Base-by-base conservation (phyloP, 1,140 invertebrate genomes). In the Neodiprion lecontei region DNA sequence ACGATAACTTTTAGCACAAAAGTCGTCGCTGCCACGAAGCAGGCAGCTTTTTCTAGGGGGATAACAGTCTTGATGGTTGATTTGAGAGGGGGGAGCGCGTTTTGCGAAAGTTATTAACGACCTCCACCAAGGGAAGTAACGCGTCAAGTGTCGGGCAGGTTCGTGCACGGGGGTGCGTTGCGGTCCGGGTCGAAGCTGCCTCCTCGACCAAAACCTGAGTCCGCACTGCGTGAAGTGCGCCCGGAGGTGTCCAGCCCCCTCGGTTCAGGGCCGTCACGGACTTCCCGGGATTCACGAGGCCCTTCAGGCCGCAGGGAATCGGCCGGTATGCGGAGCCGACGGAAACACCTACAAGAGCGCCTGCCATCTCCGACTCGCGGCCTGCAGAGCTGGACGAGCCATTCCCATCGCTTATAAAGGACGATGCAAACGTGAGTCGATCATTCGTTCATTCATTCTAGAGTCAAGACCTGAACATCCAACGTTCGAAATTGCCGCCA, bases 341-440 rank as follows among this genome's bases (percentile, higher is more conserved):
- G 95, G 95, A 21, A 89, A 93, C 75, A 97, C 96, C 47, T 98
- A 98, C 89, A 91, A 92, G 74, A 96, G 94, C 85, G 90, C 93
- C 75, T 98, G 97, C 89, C 94, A 96, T 85, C 90, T 98, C 82
- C 91, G 94, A 80, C 92, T 94, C 78, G 93, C 93, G 72, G 94
- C 96, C 28, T 98, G 96, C 87, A 90, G 92, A 79, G 91, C 91
- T 72, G 95, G 95, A 72, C 92, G 92, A 79, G 94, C 95, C 74
- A 93, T 98, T 85, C 95, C 94, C 53, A 91, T 96, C 49, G 95
- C 95, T 47, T 97, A 97, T 87, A 92, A 92, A 84, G 97, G 96
- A 77, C 91, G 92, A 78, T 98, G 97, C 89, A 93, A 91, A 88
- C 89, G 94, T 95, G 89, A 91, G 92, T 88, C 53, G 73, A 14